Evolutionary conservation across 2,113 vertebrate species (phyloP).

Genomic region (Poecilia latipinna): DNA sequence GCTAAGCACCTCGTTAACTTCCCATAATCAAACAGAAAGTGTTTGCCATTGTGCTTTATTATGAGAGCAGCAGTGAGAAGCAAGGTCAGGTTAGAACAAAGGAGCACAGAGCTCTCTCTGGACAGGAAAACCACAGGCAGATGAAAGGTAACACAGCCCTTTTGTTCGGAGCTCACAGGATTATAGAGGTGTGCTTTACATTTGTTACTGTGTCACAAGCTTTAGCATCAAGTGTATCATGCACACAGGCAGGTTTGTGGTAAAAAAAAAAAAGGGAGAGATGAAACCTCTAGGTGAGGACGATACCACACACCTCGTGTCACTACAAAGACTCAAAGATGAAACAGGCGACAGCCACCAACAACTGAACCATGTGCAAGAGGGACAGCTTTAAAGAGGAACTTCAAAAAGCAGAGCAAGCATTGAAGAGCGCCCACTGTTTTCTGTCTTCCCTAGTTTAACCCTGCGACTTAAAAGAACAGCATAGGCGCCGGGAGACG

Average conservation of each 20-base stretch:
- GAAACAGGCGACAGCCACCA: constrained; percentile 65
- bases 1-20: constrained; percentile 63
- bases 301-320: constrained; percentile 40
- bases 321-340: constrained; percentile 68
- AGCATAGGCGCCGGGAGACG: constrained; percentile 36
- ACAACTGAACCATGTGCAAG: constrained; percentile 48
- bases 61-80: constrained; percentile 51
- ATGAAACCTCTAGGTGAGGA: constrained; percentile 52
- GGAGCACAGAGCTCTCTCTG: constrained; percentile 43
- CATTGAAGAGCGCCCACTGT: constrained; percentile 46
- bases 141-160: constrained; percentile 58
- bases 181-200: constrained; percentile 47
- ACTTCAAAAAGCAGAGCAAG: constrained; percentile 56
- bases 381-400: constrained; percentile 58
- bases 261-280: constrained; percentile 56
- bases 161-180: constrained; percentile 57
- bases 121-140: constrained; percentile 36
- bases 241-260: constrained; percentile 49
- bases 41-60: constrained; percentile 49
- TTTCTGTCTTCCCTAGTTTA: constrained; percentile 64
- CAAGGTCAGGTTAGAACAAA: constrained; percentile 59
- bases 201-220: constrained; percentile 56
- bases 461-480: constrained; percentile 64
- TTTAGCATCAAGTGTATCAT: constrained; percentile 45
- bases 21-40: constrained; percentile 63